Conservation (phyloP, 2,113 vertebrate genomes). For the Lasiurus cinereus region DNA sequence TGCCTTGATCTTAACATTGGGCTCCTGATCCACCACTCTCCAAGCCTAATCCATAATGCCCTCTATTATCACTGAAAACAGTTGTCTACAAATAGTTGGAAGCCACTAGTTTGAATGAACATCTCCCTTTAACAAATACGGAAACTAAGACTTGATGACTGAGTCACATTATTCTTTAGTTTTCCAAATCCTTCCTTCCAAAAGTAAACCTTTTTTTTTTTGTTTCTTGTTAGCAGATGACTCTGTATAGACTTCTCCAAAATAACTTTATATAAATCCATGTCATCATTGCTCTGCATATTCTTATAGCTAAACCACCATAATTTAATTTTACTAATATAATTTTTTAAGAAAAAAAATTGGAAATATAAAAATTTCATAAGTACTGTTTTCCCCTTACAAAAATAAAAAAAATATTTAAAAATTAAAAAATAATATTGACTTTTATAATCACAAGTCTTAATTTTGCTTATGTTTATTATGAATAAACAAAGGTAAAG, state of each 20-base stretch:
- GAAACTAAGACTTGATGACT: not conserved
- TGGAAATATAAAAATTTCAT: conserved; percentile 3
- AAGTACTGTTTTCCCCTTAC: not conserved
- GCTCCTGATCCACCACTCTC: no score
- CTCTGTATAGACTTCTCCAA: not conserved
- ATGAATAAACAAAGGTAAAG: not conserved
- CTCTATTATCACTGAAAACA: not conserved
- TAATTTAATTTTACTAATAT: conserved; percentile 38
- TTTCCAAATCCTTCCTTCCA: conserved; percentile 22
- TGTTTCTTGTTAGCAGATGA: not conserved
- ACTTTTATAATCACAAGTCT: conserved; percentile 29
- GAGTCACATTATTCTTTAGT: not conserved
- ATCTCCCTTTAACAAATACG: conserved; percentile 33
- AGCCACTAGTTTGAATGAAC: not conserved
- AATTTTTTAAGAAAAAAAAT: conserved; percentile 45
- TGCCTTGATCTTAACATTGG: not conserved
- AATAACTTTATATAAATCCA: conserved; percentile 20
- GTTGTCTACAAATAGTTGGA: not conserved
- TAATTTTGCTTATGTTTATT: conserved; percentile 35
- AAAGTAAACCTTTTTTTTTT: conserved; percentile 2
- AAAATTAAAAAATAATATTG: not conserved
- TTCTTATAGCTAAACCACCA: not conserved
- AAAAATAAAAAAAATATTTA: conserved; percentile 2
- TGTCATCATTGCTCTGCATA: not conserved
- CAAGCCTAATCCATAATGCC: not conserved